Base-by-base conservation (phyloP, 2,797 vertebrate genomes). In the Argentina silus region DNA sequence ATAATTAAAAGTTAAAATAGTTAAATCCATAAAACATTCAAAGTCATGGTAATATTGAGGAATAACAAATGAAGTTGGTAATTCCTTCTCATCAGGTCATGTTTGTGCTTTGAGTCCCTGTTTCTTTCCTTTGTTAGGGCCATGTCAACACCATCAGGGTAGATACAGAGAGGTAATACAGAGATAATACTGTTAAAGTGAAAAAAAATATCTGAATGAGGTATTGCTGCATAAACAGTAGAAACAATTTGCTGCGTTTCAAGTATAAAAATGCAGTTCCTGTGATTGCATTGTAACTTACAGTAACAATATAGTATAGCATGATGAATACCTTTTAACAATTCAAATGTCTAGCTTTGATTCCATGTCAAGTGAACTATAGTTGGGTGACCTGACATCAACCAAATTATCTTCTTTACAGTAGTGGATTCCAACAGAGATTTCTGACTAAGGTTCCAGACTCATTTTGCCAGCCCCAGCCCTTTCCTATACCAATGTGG, bases 181-280 rank as follows among this genome's bases (percentile, higher is more conserved):
- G 15, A 56, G 14, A 48, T 56, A 83, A 82, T 62, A 84, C 78
- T 73, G 42, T 66, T 3, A 45, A 57, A 71, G 76, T 47, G 74
- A 82, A 75, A 57, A 45, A 71, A n/a, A 62, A 62, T 8, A 62
- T 61, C 8, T 63, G 57, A 76, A 57, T 74, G 83, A 89, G 81
- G 81, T 85, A 89, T 77, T 74, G 51, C 44, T 70, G 63, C 71
- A 63, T 17, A 21, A 51, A 74, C 11, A 71, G 59, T 60, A 72
- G 15, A 42, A 11, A 15, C 3, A 61, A 61, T 73, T 67, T 47
- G 14, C 15, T 50, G 47, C 21, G 47, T 19, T n/a, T 61, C 42
- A 57, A 64, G 74, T 69, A 51, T 60, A 11, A 55, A 47, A 67
- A n/a, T 17, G 19, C n/a, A 56, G 23, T 56, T 72, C 68, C 59